These are phyloP conservation scores for Zalophus californianus DNA, from an alignment of 2,797 vertebrate species.

Conservation along the genomic window DNA sequence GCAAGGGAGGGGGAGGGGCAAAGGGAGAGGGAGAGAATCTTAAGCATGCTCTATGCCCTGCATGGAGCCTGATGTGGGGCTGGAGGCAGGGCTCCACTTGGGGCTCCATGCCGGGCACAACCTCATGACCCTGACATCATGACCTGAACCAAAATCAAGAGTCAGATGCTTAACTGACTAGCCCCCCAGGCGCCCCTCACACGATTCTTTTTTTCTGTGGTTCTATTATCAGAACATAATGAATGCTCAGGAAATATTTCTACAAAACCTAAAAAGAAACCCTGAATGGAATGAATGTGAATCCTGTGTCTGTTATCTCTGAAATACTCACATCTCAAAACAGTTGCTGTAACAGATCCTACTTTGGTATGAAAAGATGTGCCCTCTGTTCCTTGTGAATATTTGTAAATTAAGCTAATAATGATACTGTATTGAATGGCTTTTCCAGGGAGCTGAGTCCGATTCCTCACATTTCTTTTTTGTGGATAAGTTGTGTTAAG, in stretches of 20 bases:
- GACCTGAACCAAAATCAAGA: neutral
- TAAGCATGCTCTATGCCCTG: neutral
- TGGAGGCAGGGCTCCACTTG: neutral
- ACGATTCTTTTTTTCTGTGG: neutral
- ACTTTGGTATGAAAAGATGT: neutral
- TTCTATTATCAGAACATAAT: neutral
- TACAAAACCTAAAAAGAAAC: constrained; percentile 27
- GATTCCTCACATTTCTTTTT: neutral
- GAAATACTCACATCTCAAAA: constrained; percentile 39
- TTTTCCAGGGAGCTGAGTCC: neutral
- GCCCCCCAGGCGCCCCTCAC: neutral
- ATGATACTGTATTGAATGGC: neutral
- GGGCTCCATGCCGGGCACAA: neutral
- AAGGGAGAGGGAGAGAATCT: neutral
- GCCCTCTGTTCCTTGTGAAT: neutral
- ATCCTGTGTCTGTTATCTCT: neutral
- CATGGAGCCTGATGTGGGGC: neutral
- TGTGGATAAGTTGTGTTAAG: neutral
- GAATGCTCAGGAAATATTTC: neutral
- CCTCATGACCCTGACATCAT: neutral
- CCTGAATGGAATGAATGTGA: neutral
- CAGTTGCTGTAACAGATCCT: neutral
- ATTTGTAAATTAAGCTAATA: constrained; percentile 53
- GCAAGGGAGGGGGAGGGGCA: neutral
- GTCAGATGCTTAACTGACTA: neutral